phyloP scores from a whole-genome alignment of 1,140 invertebrate genomes.

The Pogonomyrmex californicus region DNA sequence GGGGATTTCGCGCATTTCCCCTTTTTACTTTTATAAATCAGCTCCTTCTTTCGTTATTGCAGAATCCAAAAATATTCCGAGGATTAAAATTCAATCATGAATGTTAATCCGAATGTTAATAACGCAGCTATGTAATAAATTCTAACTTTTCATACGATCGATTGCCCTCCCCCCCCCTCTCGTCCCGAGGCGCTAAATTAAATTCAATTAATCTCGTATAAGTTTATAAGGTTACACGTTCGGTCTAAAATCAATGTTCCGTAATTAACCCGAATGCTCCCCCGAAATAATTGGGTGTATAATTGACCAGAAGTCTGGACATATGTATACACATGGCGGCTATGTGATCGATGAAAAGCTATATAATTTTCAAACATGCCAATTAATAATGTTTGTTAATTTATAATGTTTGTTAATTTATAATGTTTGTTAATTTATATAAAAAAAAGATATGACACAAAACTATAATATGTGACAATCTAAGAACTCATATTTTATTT shows the following conservation, averaged over 20 bases:
- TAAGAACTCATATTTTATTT: neutral
- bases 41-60: constrained; percentile 24
- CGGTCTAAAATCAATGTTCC: constrained; percentile 60
- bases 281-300: constrained; percentile 71
- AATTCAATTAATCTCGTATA: constrained; percentile 72
- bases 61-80: constrained; percentile 50
- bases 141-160: constrained; percentile 26
- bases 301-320: constrained; percentile 61
- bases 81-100: constrained; percentile 68
- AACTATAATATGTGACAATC: neutral
- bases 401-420: neutral
- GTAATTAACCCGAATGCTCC: constrained; percentile 67
- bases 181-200: constrained; percentile 41
- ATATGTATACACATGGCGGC: constrained; percentile 14
- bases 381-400: neutral
- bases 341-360: constrained; percentile 6
- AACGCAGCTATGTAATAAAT: constrained; percentile 47
- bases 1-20: neutral
- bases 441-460: neutral
- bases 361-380: constrained; percentile 43
- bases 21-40: constrained; percentile 60
- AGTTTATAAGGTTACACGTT: constrained; percentile 37
- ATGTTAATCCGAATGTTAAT: constrained; percentile 38
- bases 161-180: neutral
- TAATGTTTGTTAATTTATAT: neutral